phyloP scores from a whole-genome alignment of 2,888 invertebrate species.

The Drosophila mercatorum region DNA sequence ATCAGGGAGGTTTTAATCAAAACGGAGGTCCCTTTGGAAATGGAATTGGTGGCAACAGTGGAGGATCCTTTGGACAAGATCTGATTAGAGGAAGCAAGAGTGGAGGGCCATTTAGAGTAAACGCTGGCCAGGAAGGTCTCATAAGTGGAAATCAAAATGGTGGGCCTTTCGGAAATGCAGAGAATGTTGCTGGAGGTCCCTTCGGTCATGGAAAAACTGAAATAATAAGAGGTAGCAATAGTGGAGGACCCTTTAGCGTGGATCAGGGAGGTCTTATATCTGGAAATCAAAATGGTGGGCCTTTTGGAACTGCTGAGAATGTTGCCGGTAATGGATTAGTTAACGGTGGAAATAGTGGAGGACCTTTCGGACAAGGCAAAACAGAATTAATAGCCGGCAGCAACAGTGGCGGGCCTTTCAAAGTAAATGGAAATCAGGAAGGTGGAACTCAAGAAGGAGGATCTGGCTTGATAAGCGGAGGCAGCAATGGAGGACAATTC shows the following conservation, averaged over 20 bases:
- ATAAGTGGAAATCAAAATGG: neutral
- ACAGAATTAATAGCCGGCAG: slow-evolving; percentile 4
- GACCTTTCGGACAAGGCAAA: slow-evolving; percentile 3
- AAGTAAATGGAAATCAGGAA: neutral
- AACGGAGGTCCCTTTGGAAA: neutral
- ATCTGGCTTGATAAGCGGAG: slow-evolving; percentile 6
- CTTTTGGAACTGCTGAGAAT: neutral
- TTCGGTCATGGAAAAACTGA: neutral
- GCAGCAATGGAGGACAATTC: slow-evolving; percentile 3
- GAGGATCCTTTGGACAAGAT: slow-evolving; percentile 11
- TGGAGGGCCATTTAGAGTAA: slow-evolving; percentile 8
- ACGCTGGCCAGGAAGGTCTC: neutral
- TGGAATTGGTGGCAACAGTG: neutral
- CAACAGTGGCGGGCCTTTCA: slow-evolving; percentile 7
- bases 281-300: neutral
- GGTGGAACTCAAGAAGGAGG: neutral
- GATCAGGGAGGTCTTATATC: neutral
- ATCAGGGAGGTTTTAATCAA: neutral
- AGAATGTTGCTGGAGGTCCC: too few species aligned
- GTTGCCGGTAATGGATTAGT: neutral
- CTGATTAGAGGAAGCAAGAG: slow-evolving; percentile 6
- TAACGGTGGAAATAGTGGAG: neutral
- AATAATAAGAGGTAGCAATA: neutral
- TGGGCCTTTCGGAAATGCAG: neutral
- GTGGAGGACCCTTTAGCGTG: slow-evolving; percentile 4